Percentiles rank a stretch among this genome's conserved stretches.
Conservation (phyloP, 2,888 invertebrate genomes). For the Drosophila siamana region DNA sequence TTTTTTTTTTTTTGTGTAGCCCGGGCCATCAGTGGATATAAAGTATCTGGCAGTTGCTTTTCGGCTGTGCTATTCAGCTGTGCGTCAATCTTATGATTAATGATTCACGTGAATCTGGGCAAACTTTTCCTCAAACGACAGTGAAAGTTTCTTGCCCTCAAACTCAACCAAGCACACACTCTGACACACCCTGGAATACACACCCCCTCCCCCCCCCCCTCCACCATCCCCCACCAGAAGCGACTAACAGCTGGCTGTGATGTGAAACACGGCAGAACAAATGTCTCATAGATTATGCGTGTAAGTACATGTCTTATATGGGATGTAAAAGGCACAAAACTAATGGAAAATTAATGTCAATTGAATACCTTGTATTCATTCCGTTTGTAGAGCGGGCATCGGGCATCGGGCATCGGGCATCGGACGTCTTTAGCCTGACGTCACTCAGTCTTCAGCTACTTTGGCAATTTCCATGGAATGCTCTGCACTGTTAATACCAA, state of each 20-base stretch:
- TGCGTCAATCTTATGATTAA: slow-evolving; percentile 53
- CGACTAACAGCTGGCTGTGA: slow-evolving; percentile 31
- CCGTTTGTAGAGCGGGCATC: too few relatives aligned
- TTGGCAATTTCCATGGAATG: too few relatives aligned
- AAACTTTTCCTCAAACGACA: slow-evolving; percentile 19
- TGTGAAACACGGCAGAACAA: slow-evolving; percentile 16
- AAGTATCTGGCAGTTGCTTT: slow-evolving; percentile 14
- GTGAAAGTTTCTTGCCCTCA: slow-evolving; percentile 21
- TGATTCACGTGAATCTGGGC: slow-evolving; percentile 27
- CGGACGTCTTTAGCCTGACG: too few relatives aligned
- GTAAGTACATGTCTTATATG: slow-evolving; percentile 16
- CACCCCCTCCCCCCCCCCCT: too few relatives aligned
- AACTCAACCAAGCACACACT: slow-evolving; percentile 5
- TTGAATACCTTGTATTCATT: slow-evolving; percentile 6
- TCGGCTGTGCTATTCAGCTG: slow-evolving; percentile 23
- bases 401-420: too few relatives aligned
- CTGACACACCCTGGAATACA: neutral
- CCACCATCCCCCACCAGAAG: too few relatives aligned
- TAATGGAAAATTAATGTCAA: slow-evolving; percentile 34
- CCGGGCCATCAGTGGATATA: slow-evolving; percentile 6
- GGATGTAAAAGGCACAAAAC: slow-evolving; percentile 14
- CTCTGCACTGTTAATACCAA: too few relatives aligned
- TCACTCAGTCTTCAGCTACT: too few relatives aligned
- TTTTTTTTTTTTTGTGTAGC: too few relatives aligned
- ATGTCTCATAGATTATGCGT: slow-evolving; percentile 14